Percentiles rank a stretch among this genome's conserved stretches.
Conservation (phyloP, 1,140 invertebrate species). For the Hypsibius dujardini region DNA sequence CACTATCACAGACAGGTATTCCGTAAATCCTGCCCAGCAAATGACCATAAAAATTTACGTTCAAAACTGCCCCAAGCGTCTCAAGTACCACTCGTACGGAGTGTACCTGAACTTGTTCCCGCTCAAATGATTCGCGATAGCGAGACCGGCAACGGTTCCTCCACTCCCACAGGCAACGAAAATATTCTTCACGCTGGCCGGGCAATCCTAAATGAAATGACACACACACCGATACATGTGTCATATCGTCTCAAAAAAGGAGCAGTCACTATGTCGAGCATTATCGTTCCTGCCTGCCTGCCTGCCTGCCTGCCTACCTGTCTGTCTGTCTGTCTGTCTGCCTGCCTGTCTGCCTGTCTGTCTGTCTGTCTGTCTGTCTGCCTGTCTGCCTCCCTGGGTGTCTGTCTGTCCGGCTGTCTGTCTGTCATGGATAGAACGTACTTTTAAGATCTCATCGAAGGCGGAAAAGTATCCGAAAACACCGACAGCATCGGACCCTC, state of each 20-base stretch:
- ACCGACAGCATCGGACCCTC: neutral
- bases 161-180: constrained; percentile 4
- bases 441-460: neutral
- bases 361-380: no score
- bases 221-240: no score
- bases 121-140: neutral
- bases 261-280: no score
- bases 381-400: no score
- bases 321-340: no score
- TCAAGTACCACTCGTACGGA: neutral
- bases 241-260: no score
- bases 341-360: no score
- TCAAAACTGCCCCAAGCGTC: neutral
- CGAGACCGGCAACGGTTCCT: neutral
- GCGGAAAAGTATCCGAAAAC: neutral
- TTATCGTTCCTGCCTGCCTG: no score
- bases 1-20: neutral
- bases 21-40: neutral
- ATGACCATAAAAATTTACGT: neutral
- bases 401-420: no score
- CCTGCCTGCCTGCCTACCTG: no score
- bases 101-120: neutral
- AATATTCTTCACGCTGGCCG: neutral
- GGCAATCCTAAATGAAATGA: neutral
- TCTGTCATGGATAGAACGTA: no score